These are phyloP conservation scores for Setipinna tenuifilis DNA, from an alignment of 2,797 vertebrate genomes.

Conservation along the genomic window DNA sequence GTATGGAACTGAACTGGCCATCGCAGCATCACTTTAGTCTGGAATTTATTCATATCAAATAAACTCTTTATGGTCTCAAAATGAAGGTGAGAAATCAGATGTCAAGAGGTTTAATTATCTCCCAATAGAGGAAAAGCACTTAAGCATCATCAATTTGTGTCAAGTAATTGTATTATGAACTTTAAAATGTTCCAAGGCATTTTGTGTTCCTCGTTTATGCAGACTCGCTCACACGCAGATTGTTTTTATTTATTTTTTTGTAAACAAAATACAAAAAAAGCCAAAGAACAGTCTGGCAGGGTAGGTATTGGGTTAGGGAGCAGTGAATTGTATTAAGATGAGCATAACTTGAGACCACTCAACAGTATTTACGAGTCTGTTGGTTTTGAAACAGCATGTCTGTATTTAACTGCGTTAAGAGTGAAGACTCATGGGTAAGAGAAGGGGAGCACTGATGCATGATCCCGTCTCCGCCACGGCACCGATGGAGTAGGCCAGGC, in stretches of 20 bases:
- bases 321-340: not conserved
- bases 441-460: constrained; percentile 46
- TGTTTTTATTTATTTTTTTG: too few relatives aligned
- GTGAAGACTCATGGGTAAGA: constrained; percentile 34
- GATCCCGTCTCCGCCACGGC: constrained; percentile 31
- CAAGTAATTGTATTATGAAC: not conserved
- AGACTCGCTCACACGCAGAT: not conserved
- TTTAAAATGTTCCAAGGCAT: not conserved
- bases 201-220: not conserved
- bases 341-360: not conserved
- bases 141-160: not conserved
- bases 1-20: not conserved
- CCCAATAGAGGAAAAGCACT: not conserved
- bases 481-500: not conserved
- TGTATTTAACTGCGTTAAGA: constrained; percentile 43
- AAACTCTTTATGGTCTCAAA: not conserved
- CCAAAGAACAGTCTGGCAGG: not conserved
- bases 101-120: not conserved
- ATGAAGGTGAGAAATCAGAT: not conserved
- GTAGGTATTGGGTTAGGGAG: too few relatives aligned
- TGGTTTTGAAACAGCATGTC: constrained; percentile 12
- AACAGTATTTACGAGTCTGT: constrained; percentile 1
- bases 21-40: not conserved
- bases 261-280: not conserved
- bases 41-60: not conserved